Conservation (phyloP, 2,888 invertebrate genomes). For the Sceliomorpha sp. region DNA sequence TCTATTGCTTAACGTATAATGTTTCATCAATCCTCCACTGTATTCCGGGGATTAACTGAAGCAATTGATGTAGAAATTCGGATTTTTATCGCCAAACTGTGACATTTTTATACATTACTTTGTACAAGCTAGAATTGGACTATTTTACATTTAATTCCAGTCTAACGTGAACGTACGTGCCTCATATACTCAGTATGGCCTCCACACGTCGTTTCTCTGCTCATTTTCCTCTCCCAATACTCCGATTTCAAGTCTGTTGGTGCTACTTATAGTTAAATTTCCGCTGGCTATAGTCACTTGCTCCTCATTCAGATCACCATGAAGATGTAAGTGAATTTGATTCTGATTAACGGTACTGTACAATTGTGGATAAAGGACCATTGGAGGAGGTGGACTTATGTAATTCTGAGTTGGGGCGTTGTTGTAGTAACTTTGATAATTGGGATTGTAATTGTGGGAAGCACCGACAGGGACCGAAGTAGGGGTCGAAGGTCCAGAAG, state of each 20-base stretch:
- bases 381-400: conserved; percentile 84
- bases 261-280: conserved; percentile 79
- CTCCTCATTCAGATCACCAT: conserved; percentile 81
- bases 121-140: too few relatives aligned
- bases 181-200: conserved; percentile 91
- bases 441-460: conserved; percentile 84
- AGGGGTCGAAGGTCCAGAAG: conserved; percentile 73
- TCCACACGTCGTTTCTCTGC: conserved; percentile 85
- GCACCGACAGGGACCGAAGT: conserved; percentile 69
- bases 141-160: too few relatives aligned
- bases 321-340: conserved; percentile 90
- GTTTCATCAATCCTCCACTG: too few relatives aligned
- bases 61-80: too few relatives aligned
- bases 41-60: too few relatives aligned
- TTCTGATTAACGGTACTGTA: conserved; percentile 93
- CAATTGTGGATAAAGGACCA: conserved; percentile 89
- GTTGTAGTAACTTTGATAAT: conserved; percentile 87
- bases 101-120: too few relatives aligned
- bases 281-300: conserved; percentile 80
- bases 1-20: too few relatives aligned
- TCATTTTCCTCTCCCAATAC: conserved; percentile 82
- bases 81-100: too few relatives aligned
- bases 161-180: too few relatives aligned
- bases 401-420: conserved; percentile 83
- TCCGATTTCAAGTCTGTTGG: conserved; percentile 81